phyloP scores from a whole-genome alignment of 2,797 vertebrate species.

The Neopelma chrysocephalum region DNA sequence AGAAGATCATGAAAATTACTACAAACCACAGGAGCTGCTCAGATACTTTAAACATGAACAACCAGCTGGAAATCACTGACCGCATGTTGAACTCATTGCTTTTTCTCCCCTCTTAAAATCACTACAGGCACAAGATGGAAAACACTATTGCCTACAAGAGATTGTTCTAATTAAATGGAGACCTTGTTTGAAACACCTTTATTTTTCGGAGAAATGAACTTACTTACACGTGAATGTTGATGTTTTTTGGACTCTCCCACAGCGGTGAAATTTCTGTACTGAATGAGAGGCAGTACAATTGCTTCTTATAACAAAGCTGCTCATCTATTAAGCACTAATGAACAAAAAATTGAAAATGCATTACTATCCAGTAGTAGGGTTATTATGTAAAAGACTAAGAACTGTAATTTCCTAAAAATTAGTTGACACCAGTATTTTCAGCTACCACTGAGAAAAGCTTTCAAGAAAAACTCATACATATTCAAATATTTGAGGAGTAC shows the following conservation, averaged over 20 bases:
- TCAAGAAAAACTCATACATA: background rate
- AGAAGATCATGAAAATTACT: background rate
- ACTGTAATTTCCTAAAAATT: background rate
- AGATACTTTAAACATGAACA: background rate
- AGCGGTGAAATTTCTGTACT: slow-evolving; percentile 61
- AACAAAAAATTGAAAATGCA: background rate
- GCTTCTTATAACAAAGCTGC: slow-evolving; percentile 78
- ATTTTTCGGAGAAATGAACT: background rate
- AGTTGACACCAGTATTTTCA: background rate
- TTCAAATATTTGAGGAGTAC: background rate
- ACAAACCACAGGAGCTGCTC: background rate
- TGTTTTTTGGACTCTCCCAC: slow-evolving; percentile 71
- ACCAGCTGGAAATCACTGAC: background rate
- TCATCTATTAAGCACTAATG: slow-evolving; percentile 79
- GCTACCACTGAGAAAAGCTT: background rate
- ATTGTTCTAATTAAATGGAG: background rate
- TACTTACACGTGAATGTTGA: slow-evolving; percentile 73
- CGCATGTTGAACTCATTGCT: background rate
- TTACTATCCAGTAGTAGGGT: background rate
- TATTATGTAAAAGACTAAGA: background rate
- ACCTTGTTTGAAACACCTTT: background rate
- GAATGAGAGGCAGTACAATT: slow-evolving; percentile 78
- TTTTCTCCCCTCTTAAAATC: background rate
- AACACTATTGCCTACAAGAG: background rate
- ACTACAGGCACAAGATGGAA: background rate